phyloP scores from a whole-genome alignment of 2,888 invertebrate species.

The Polyommatus iphigenia region DNA sequence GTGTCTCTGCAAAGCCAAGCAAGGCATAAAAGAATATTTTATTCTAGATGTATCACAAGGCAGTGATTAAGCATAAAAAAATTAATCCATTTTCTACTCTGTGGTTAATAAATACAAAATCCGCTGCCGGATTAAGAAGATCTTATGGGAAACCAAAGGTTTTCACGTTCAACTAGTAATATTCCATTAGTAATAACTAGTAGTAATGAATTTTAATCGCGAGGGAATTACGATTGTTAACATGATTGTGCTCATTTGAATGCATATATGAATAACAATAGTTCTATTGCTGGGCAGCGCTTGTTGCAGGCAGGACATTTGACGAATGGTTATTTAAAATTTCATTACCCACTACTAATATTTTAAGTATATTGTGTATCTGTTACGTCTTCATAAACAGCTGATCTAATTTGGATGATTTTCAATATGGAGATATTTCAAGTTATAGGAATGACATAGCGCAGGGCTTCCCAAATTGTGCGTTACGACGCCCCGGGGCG shows the following conservation, averaged over 20 bases:
- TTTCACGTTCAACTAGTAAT: slow-evolving; percentile 1
- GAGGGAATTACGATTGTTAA: slow-evolving; percentile 14
- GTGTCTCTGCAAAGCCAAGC: too few species aligned
- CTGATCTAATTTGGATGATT: too few species aligned
- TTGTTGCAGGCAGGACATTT: not conserved
- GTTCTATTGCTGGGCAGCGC: not conserved
- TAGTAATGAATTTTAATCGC: slow-evolving; percentile 12
- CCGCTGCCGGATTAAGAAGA: not conserved
- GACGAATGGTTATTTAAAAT: not conserved
- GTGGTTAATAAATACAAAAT: not conserved
- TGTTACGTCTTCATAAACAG: too few species aligned
- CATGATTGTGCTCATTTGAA: slow-evolving; percentile 3
- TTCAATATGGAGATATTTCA: too few species aligned
- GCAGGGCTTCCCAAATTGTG: too few species aligned
- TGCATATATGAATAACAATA: not conserved
- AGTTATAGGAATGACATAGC: too few species aligned
- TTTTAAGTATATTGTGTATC: too few species aligned
- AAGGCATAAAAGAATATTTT: too few species aligned
- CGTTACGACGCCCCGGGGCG: too few species aligned
- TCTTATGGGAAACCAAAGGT: not conserved
- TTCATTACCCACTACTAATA: too few species aligned
- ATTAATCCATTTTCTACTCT: not conserved
- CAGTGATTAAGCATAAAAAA: too few species aligned
- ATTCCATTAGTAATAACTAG: slow-evolving; percentile 9
- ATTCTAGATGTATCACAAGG: too few species aligned